Conservation (phyloP, 1,140 invertebrate species). For the Physella acuta region DNA sequence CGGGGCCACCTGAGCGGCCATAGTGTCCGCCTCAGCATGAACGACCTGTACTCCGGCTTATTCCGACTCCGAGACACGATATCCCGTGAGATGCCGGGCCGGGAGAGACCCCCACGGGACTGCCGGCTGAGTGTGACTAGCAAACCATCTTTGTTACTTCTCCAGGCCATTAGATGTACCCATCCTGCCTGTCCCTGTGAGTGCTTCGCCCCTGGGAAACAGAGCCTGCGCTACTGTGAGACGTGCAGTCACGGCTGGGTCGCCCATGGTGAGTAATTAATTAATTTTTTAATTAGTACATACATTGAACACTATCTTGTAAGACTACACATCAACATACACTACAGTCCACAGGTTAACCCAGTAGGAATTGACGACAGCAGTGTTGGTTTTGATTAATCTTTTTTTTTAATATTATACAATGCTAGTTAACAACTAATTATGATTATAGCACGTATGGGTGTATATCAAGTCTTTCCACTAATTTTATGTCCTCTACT, state of each 20-base stretch:
- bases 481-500: too few relatives aligned
- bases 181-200: constrained; percentile 72
- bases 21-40: constrained; percentile 11
- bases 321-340: too few relatives aligned
- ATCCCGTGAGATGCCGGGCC: neutral
- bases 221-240: constrained; percentile 72
- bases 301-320: too few relatives aligned
- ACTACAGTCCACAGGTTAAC: too few relatives aligned
- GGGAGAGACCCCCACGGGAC: neutral
- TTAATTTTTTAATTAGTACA: too few relatives aligned
- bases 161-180: constrained; percentile 75
- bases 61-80: constrained; percentile 20
- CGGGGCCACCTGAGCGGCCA: constrained; percentile 16
- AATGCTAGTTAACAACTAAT: too few relatives aligned
- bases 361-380: too few relatives aligned
- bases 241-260: constrained; percentile 78
- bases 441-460: too few relatives aligned
- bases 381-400: too few relatives aligned
- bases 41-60: constrained; percentile 18
- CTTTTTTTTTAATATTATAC: too few relatives aligned
- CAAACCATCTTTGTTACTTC: constrained; percentile 46
- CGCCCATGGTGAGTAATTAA: constrained; percentile 70
- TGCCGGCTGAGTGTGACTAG: constrained; percentile 8
- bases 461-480: too few relatives aligned
- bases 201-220: constrained; percentile 74